These are phyloP conservation scores for Solen grandis DNA, from an alignment of 1,140 invertebrate genomes.

Conservation along the genomic window DNA sequence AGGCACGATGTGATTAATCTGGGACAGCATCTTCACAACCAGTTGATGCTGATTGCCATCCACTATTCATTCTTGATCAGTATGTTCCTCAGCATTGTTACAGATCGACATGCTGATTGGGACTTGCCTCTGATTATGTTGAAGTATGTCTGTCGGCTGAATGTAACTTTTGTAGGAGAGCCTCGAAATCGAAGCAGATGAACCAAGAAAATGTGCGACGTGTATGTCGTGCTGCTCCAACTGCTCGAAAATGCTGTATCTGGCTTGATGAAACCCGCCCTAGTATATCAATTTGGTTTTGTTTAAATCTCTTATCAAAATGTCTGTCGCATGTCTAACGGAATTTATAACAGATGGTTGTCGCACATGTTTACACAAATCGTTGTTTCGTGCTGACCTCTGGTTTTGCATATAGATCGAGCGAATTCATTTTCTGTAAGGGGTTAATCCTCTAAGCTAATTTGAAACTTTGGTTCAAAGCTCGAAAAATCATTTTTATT, in stretches of 20 bases:
- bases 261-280: background rate
- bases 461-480: background rate
- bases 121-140: conserved; percentile 9
- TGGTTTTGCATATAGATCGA: background rate
- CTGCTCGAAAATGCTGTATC: conserved; percentile 4
- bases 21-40: background rate
- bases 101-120: background rate
- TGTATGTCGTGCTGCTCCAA: conserved; percentile 19
- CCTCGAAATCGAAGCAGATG: conserved; percentile 18
- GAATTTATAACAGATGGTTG: conserved; percentile 4
- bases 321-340: background rate
- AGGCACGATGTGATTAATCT: background rate
- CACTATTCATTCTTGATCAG: background rate
- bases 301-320: background rate
- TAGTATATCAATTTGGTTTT: background rate
- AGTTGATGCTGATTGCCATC: conserved; percentile 9
- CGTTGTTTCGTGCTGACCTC: background rate
- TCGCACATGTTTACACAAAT: conserved; percentile 1
- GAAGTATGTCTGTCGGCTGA: conserved; percentile 23
- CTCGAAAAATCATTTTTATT: background rate
- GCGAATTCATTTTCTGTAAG: conserved; percentile 8
- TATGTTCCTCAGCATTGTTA: background rate
- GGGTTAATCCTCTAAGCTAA: conserved; percentile 15
- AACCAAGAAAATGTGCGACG: conserved; percentile 27
- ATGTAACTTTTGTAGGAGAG: conserved; percentile 14